Evolutionary conservation across 2,113 vertebrate genomes (phyloP), one percentile per base, ranked within the genome.

Genomic region (Lamprotornis superbus): DNA sequence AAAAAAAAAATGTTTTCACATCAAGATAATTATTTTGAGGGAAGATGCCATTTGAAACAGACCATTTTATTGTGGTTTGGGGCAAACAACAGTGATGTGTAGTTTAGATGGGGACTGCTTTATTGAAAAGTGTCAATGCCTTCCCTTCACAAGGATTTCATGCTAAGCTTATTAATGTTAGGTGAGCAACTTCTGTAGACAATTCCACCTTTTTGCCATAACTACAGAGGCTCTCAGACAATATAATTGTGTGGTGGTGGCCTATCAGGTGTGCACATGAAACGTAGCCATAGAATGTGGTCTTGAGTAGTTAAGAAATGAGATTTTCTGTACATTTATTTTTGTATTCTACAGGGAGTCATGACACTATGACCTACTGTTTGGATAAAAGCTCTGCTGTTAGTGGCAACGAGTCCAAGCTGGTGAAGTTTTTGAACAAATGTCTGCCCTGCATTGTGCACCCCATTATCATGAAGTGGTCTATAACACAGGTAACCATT

Each of bases 311-410:
- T 28, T 67, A 87, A 92, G 37, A 73, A 82, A 73, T 55, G 33
- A 60, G 31, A 55, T 25, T 91, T 83, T 68, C 40, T 85, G 17
- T 59, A 28, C 24, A 3, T 75, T 78, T 49, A 2, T 79, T 93
- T 87, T 95, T 90, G 56, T 87, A 13, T 75, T 94, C n/a, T 73
- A 21, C 93, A 99, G 99, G 99, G 17, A 99, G 99, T 95, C 99
- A 99, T 1, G 99, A 99, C 87, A 97, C 99, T 50, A 99, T 99
- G 98, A 99, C 98, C 25, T 99, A 99, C 95, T 98, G 99, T 90
- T 97, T 99, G 96, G 99, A 99, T 89, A 97, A 98, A 68, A 97
- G 65, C 40, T 99, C 99, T 25, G 94, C 98, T 14, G 71, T 99
- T 65, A 97, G 98, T 71, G 82, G 93, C 47, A 98, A 98, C 2